A percentile compares a stretch with the other conserved stretches of the same genome.
Evolutionary conservation across 2,797 vertebrate genomes (phyloP).

Genomic region (Tenualosa ilisha): DNA sequence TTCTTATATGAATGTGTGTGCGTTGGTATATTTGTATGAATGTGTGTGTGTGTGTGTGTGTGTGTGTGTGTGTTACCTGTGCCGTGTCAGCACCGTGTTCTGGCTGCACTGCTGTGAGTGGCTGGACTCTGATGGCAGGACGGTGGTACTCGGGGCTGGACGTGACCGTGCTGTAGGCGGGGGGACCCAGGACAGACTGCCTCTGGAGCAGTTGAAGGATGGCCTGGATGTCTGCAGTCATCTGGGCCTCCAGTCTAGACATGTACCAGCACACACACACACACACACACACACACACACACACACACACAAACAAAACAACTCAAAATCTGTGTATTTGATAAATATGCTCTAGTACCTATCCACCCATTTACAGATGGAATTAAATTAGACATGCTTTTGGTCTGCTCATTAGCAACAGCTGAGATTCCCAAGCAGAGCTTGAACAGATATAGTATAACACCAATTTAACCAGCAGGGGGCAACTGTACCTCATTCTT

Average conservation of each 20-base stretch:
- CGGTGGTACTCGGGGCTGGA: slow-evolving; percentile 82
- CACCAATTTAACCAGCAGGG: background rate
- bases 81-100: background rate
- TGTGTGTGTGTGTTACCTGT: slow-evolving; percentile 36
- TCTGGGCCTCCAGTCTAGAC: slow-evolving; percentile 91
- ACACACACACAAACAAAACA: background rate
- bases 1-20: background rate
- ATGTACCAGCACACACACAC: background rate
- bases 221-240: slow-evolving; percentile 94
- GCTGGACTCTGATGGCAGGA: slow-evolving; percentile 70
- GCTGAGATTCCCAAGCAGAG: too few relatives aligned
- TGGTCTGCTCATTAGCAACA: too few relatives aligned
- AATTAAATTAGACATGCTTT: background rate
- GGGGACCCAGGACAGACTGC: slow-evolving; percentile 83
- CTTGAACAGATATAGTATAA: background rate
- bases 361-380: background rate
- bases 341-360: background rate
- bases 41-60: background rate
- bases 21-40: background rate
- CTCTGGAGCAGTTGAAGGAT: slow-evolving; percentile 95
- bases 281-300: background rate
- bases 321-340: background rate
- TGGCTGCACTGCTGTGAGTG: slow-evolving; percentile 54
- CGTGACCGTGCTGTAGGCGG: slow-evolving; percentile 91
- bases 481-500: background rate